Evolutionary conservation across 2,113 vertebrate species (phyloP).

Genomic region (Anser brachyrhynchus): DNA sequence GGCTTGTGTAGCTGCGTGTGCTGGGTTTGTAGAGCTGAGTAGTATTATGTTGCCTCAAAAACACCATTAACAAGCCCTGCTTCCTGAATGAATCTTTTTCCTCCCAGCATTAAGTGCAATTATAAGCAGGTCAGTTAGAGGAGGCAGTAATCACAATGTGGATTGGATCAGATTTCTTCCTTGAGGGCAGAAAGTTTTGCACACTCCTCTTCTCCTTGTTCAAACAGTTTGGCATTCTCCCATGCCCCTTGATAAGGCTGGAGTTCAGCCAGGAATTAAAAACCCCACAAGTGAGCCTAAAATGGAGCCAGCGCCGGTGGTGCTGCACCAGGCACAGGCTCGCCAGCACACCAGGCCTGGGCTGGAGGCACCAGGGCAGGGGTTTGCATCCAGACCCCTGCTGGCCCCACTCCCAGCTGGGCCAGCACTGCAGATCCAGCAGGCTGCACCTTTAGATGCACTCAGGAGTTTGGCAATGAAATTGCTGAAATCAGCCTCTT

Average conservation of each 20-base stretch:
- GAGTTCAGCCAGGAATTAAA: not conserved
- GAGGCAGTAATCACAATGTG: not conserved
- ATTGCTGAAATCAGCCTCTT: not conserved
- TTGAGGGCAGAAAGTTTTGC: not conserved
- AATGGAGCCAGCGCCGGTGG: not conserved
- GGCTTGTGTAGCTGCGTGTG: not conserved
- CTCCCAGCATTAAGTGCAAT: not conserved
- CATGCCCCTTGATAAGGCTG: not conserved
- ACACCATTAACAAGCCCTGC: not conserved
- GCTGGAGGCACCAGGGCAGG: not conserved
- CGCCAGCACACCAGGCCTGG: no score
- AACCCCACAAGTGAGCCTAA: no score
- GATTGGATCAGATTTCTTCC: not conserved
- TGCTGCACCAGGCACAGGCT: no score
- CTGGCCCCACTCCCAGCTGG: not conserved
- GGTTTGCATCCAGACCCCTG: not conserved
- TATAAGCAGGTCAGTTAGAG: not conserved
- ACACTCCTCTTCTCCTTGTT: not conserved
- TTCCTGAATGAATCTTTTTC: not conserved
- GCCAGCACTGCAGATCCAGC: not conserved
- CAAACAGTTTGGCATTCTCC: not conserved
- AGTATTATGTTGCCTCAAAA: rapidly evolving
- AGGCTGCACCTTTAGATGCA: not conserved
- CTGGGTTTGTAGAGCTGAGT: not conserved
- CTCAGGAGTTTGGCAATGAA: rapidly evolving